A percentile compares a stretch with the other conserved stretches of the same genome.
These are phyloP conservation scores for Sebastes trivittatus DNA, from an alignment of 2,797 vertebrate genomes.

Conservation along the genomic window DNA sequence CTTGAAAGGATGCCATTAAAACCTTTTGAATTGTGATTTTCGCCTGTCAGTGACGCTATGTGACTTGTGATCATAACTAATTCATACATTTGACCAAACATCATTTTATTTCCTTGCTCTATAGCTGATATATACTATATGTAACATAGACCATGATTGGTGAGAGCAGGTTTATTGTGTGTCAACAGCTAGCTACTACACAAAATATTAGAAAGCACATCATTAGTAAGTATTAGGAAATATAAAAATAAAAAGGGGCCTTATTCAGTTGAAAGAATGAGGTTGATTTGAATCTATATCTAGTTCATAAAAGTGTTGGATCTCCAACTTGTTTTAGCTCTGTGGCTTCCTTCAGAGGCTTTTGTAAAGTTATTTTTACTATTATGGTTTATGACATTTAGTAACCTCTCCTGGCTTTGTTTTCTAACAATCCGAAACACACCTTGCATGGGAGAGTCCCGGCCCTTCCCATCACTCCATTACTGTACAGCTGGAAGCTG, in stretches of 20 bases:
- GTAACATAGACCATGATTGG: background rate
- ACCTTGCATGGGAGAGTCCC: constrained; percentile 42
- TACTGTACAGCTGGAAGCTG: constrained; percentile 41
- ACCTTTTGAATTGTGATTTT: too few relatives aligned
- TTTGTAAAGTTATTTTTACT: background rate
- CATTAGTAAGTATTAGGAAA: background rate
- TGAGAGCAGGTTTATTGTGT: background rate
- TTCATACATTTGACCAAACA: background rate
- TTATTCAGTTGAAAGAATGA: background rate
- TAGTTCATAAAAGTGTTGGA: background rate
- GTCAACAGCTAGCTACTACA: background rate
- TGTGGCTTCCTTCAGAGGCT: background rate
- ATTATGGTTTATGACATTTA: constrained; percentile 8
- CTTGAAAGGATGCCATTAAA: background rate
- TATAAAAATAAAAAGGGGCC: background rate
- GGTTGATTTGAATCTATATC: background rate
- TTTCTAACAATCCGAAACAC: constrained; percentile 32
- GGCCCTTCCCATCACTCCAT: constrained; percentile 26
- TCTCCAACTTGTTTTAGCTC: background rate
- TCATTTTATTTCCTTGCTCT: background rate
- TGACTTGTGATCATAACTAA: background rate
- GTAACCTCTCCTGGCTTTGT: constrained; percentile 13
- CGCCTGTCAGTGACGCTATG: background rate
- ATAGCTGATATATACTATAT: background rate
- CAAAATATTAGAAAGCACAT: background rate